A percentile compares a stretch with the other conserved stretches of the same genome.
Evolutionary conservation across 2,888 invertebrate genomes (phyloP).

Genomic region (Pheosia gnoma): DNA sequence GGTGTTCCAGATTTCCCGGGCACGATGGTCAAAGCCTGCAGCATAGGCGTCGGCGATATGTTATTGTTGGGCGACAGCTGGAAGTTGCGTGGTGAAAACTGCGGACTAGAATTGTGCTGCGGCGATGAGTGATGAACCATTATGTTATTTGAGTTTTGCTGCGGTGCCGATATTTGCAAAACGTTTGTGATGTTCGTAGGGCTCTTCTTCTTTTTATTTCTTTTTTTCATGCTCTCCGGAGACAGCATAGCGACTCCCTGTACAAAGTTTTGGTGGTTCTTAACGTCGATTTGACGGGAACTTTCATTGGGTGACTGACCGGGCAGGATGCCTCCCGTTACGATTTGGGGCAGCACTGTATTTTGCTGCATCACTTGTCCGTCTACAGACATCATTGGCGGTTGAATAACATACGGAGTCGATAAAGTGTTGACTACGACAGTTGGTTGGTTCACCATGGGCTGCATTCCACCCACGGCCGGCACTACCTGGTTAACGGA

Average conservation of each 20-base stretch:
- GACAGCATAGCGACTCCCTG: conserved; percentile 84
- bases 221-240: conserved; percentile 87
- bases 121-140: conserved; percentile 82
- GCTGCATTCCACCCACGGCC: conserved; percentile 85
- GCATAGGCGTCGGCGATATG: conserved; percentile 86
- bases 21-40: conserved; percentile 90
- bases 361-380: conserved; percentile 88
- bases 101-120: conserved; percentile 75
- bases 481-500: conserved; percentile 87
- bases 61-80: conserved; percentile 89
- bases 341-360: conserved; percentile 87
- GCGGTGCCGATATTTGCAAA: conserved; percentile 87
- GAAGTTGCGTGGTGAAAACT: conserved; percentile 90
- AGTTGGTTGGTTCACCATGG: conserved; percentile 89
- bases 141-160: conserved; percentile 86
- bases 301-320: conserved; percentile 77
- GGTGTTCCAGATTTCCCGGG: conserved; percentile 90
- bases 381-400: conserved; percentile 90
- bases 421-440: conserved; percentile 92
- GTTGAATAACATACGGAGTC: conserved; percentile 91
- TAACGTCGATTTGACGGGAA: conserved; percentile 82
- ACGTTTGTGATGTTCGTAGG: conserved; percentile 88
- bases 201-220: conserved; percentile 89
- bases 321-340: conserved; percentile 86
- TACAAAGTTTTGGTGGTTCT: conserved; percentile 69